Evolutionary conservation across 2,888 invertebrate genomes (phyloP).

Genomic region (Dicyrtoma fusca): DNA sequence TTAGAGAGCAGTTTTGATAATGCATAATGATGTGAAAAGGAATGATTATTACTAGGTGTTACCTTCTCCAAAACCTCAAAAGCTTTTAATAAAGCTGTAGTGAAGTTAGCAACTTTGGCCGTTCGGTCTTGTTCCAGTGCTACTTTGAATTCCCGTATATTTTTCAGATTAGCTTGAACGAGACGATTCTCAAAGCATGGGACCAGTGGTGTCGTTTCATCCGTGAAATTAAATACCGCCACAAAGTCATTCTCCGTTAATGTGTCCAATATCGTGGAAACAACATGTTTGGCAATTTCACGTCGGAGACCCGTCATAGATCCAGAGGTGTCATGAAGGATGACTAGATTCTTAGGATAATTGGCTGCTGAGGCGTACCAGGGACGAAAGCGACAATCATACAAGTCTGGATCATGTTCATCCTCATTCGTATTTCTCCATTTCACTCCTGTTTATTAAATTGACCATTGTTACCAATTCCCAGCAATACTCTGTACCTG

Average conservation of each 20-base stretch:
- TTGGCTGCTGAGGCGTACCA: constrained; percentile 99
- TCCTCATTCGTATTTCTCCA: constrained; percentile 67
- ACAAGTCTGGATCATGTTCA: constrained; percentile 70
- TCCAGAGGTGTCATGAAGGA: constrained; percentile 92
- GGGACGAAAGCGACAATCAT: constrained; percentile 87
- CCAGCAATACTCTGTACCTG: too few species aligned
- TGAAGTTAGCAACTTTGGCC: constrained; percentile 81
- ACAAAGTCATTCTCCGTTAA: constrained; percentile 98
- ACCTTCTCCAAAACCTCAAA: constrained; percentile 79
- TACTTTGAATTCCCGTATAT: constrained; percentile 75
- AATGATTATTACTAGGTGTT: constrained; percentile 58
- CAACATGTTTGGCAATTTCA: constrained; percentile 88
- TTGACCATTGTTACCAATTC: too few species aligned
- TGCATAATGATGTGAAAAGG: too few species aligned
- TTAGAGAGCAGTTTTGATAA: too few species aligned
- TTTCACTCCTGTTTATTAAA: constrained; percentile 65
- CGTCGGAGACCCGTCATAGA: constrained; percentile 66
- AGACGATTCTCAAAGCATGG: constrained; percentile 82
- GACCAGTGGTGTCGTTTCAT: constrained; percentile 74
- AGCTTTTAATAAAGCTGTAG: constrained; percentile 78
- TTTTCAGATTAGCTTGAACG: constrained; percentile 87
- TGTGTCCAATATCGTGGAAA: constrained; percentile 86
- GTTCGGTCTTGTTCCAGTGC: constrained; percentile 71
- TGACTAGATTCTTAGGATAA: constrained; percentile 95
- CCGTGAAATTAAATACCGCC: constrained; percentile 82